Evolutionary conservation across 2,888 invertebrate species (phyloP).

Genomic region (Limenitis camilla): DNA sequence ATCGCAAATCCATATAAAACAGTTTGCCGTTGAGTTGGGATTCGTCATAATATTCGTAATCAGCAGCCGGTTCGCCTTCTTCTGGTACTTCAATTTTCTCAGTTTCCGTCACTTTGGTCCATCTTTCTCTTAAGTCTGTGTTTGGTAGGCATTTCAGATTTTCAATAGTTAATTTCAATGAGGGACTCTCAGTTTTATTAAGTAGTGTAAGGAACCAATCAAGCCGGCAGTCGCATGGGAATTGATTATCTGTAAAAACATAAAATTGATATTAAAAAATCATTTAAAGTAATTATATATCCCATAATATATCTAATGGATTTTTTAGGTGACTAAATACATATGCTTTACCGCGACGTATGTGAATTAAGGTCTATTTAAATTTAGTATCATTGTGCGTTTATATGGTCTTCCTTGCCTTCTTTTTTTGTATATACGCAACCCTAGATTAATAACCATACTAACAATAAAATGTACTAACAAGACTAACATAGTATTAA

Average conservation of each 20-base stretch:
- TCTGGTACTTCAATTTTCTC: conserved; percentile 36
- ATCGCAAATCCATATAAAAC: conserved; percentile 57
- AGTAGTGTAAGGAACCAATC: conserved; percentile 55
- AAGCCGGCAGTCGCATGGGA: conserved; percentile 56
- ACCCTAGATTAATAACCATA: no score
- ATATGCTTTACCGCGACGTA: no score
- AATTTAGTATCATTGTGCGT: no score
- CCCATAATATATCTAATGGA: neutral
- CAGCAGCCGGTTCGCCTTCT: conserved; percentile 19
- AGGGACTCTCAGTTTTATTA: conserved; percentile 50
- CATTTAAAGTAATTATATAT: neutral
- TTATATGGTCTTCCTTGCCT: no score
- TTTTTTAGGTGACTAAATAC: neutral
- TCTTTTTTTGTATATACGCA: no score
- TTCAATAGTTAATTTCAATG: conserved; percentile 46
- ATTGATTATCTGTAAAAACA: conserved; percentile 54
- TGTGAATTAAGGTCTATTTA: no score
- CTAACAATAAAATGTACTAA: no score
- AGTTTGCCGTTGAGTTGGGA: conserved; percentile 58
- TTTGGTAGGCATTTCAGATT: conserved; percentile 59
- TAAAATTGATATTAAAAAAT: neutral
- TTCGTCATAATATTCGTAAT: conserved; percentile 65
- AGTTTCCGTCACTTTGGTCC: conserved; percentile 34
- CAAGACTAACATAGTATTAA: no score
- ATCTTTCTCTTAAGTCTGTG: conserved; percentile 41